A percentile compares a stretch with the other conserved stretches of the same genome.
phyloP scores from a whole-genome alignment of 2,888 invertebrate species.

The Diarsia dahlii region DNA sequence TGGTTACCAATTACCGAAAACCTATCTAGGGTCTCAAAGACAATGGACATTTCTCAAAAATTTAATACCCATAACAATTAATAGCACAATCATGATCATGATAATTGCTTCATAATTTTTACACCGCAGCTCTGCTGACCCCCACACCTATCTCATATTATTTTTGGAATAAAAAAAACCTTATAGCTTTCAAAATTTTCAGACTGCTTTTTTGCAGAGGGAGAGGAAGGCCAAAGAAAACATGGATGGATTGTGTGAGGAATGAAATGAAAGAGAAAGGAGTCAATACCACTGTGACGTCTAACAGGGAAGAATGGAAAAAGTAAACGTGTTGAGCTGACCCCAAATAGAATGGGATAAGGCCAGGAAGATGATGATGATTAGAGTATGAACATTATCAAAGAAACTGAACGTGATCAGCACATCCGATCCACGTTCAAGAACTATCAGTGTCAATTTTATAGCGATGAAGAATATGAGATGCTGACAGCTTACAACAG shows the following conservation, averaged over 20 bases:
- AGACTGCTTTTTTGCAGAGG: background rate
- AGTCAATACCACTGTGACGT: too few relatives aligned
- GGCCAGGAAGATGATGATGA: background rate
- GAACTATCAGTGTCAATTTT: background rate
- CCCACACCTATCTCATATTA: background rate
- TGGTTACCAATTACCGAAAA: too few relatives aligned
- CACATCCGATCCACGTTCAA: background rate
- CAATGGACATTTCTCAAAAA: background rate
- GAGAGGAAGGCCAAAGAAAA: too few relatives aligned
- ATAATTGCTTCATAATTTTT: background rate
- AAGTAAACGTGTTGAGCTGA: too few relatives aligned
- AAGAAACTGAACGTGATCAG: background rate
- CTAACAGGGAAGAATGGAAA: too few relatives aligned
- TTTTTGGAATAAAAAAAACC: background rate
- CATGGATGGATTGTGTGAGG: too few relatives aligned
- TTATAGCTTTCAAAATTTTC: background rate
- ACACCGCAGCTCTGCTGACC: background rate
- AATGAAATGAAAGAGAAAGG: too few relatives aligned
- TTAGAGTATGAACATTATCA: background rate
- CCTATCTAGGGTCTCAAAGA: too few relatives aligned
- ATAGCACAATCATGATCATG: background rate
- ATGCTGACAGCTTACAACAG: too few relatives aligned
- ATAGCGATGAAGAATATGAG: background rate
- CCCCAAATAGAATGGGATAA: too few relatives aligned
- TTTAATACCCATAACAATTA: background rate